Conservation (phyloP, 92 coral and sea anemone genomes). For the Paragorgia papillata region DNA sequence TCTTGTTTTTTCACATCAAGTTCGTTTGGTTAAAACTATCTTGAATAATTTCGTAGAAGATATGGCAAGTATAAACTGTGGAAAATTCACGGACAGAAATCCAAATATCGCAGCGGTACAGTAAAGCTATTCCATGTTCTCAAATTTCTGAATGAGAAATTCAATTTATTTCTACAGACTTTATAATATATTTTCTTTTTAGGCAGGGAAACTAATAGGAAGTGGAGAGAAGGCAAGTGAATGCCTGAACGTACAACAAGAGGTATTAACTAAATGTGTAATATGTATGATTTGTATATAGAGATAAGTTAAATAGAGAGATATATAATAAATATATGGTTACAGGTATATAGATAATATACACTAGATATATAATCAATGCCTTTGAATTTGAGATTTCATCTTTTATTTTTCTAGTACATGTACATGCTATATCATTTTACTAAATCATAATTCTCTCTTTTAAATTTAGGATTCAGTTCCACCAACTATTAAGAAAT, state of each 20-base stretch:
- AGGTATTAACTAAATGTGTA: constrained; percentile 54
- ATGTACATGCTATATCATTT: not conserved
- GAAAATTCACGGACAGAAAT: constrained; percentile 92
- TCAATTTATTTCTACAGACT: not conserved
- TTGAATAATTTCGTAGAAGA: not conserved
- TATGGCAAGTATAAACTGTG: constrained; percentile 87
- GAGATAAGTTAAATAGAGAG: too few species aligned
- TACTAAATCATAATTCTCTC: too few species aligned
- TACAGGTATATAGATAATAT: too few species aligned
- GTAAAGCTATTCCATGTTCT: not conserved
- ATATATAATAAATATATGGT: too few species aligned
- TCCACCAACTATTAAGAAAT: constrained; percentile 76
- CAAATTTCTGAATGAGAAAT: not conserved
- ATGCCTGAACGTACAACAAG: constrained; percentile 72
- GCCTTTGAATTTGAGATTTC: too few species aligned
- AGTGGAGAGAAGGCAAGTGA: constrained; percentile 80
- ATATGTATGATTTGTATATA: not conserved
- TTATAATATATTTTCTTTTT: constrained; percentile 33
- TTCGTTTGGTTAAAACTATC: too few species aligned
- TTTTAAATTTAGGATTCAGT: constrained; percentile 57
- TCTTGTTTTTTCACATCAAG: too few species aligned
- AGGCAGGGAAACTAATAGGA: constrained; percentile 91
- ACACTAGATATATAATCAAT: too few species aligned
- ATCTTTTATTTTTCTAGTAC: not conserved
- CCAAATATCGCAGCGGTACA: constrained; percentile 86